A percentile compares a stretch with the other conserved stretches of the same genome.
Evolutionary conservation across 2,797 vertebrate species (phyloP).

Genomic region (Micromesistius poutassou): DNA sequence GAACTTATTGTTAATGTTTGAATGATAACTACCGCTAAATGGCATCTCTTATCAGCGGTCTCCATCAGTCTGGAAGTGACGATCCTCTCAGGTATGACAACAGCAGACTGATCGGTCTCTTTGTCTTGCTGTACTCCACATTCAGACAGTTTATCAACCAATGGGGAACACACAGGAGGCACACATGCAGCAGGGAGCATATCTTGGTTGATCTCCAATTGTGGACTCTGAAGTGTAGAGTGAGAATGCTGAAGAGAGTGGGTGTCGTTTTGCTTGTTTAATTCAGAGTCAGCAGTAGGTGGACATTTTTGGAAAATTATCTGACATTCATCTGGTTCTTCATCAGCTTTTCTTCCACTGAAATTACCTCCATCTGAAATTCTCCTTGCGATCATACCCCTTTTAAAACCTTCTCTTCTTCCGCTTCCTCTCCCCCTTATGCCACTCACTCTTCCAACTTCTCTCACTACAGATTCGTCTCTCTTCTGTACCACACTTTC

Average conservation of each 20-base stretch:
- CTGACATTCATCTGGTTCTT: conserved; percentile 61
- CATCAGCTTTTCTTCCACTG: conserved; percentile 32
- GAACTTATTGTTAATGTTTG: conserved; percentile 49
- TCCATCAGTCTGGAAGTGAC: conserved; percentile 47
- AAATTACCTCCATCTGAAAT: conserved; percentile 16
- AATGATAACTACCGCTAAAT: conserved; percentile 15
- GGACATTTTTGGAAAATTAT: conserved; percentile 63
- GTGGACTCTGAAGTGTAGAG: conserved; percentile 17
- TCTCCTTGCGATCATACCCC: conserved; percentile 33
- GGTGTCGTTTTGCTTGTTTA: conserved; percentile 24
- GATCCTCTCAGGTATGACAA: conserved; percentile 67
- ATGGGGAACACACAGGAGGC: conserved; percentile 6
- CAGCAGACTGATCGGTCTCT: conserved; percentile 55
- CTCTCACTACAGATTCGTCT: conserved; percentile 32
- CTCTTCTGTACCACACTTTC: conserved; percentile 61
- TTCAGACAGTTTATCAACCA: conserved; percentile 30
- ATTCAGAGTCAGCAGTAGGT: conserved; percentile 44
- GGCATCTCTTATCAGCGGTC: conserved; percentile 22
- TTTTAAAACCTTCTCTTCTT: conserved; percentile 35
- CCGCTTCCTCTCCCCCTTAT: conserved; percentile 28
- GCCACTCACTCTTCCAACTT: conserved; percentile 7
- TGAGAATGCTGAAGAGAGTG: conserved; percentile 6
- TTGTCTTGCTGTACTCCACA: conserved; percentile 38
- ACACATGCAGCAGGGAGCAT: not conserved
- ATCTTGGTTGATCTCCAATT: conserved; percentile 8